Percentiles rank a stretch among this genome's conserved stretches.
phyloP scores from a whole-genome alignment of 2,888 invertebrate genomes.

The Perizoma affinitatum region DNA sequence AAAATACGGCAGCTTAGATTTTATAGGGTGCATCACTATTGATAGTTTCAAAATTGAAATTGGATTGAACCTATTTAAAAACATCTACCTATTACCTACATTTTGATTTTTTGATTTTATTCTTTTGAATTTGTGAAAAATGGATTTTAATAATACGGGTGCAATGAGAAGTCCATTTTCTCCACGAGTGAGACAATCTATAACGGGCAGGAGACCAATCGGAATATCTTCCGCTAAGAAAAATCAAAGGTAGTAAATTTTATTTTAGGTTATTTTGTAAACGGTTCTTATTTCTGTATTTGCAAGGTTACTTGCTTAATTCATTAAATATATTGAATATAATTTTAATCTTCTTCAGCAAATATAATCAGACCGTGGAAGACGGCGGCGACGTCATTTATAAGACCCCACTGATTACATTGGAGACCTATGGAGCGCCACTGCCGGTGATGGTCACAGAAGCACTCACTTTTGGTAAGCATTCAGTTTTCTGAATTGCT shows the following conservation, averaged over 20 bases:
- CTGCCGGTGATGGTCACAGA: constrained; percentile 95
- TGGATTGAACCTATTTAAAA: no score
- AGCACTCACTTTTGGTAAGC: constrained; percentile 91
- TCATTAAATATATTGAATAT: background rate
- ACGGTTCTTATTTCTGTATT: background rate
- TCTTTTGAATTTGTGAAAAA: constrained; percentile 32
- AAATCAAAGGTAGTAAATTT: constrained; percentile 69
- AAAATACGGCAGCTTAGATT: no score
- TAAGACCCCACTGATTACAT: constrained; percentile 88
- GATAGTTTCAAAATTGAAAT: background rate
- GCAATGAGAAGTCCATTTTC: constrained; percentile 76
- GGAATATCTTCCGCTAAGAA: constrained; percentile 66
- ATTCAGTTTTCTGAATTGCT: background rate
- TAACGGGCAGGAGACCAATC: constrained; percentile 64
- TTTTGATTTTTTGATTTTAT: background rate
- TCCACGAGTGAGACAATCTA: constrained; percentile 70
- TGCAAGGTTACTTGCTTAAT: constrained; percentile 15
- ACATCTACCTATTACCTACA: no score
- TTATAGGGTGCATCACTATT: no score
- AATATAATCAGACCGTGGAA: constrained; percentile 57
- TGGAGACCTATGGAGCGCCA: constrained; percentile 92
- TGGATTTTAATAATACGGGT: constrained; percentile 73
- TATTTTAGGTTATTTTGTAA: constrained; percentile 20
- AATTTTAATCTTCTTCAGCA: constrained; percentile 49
- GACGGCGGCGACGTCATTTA: constrained; percentile 88